A percentile compares a stretch with the other conserved stretches of the same genome.
Conservation (phyloP, 2,888 invertebrate genomes). For the Pyrgus malvae region DNA sequence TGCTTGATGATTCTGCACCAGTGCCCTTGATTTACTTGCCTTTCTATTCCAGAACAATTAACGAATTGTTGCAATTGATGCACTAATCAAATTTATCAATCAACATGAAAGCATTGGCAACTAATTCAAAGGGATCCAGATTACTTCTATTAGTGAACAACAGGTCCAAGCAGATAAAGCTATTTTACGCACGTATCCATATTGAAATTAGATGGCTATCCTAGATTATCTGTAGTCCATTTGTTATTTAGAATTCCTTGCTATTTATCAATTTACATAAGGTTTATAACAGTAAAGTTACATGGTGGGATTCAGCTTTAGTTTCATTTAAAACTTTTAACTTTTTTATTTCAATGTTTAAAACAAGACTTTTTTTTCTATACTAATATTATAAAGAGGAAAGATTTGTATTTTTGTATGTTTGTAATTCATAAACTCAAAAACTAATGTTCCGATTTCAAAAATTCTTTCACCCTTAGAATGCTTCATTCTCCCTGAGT, state of each 20-base stretch:
- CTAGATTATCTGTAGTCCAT: conserved; percentile 15
- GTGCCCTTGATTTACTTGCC: conserved; percentile 5
- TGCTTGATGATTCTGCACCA: too few species aligned
- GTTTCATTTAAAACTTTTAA: background rate
- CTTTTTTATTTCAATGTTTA: background rate
- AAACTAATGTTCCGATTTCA: too few species aligned
- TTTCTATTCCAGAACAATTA: conserved; percentile 7
- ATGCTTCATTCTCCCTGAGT: too few species aligned
- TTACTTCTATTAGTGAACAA: conserved; percentile 24
- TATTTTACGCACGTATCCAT: conserved; percentile 23
- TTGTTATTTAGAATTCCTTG: conserved; percentile 15
- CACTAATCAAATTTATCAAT: conserved; percentile 24
- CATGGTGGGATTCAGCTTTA: too few species aligned
- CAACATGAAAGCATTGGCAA: conserved; percentile 23
- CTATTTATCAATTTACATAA: conserved; percentile 1
- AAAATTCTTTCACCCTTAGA: too few species aligned
- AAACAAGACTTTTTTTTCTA: background rate
- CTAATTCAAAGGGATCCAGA: conserved; percentile 21
- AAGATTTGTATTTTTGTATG: too few species aligned
- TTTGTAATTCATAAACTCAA: too few species aligned
- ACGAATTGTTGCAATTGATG: conserved; percentile 21
- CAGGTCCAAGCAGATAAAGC: conserved; percentile 24
- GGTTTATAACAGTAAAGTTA: background rate
- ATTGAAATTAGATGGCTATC: conserved; percentile 23
- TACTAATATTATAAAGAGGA: too few species aligned